These are phyloP conservation scores for Pungitius pungitius DNA, from an alignment of 2,113 vertebrate species.

Conservation along the genomic window DNA sequence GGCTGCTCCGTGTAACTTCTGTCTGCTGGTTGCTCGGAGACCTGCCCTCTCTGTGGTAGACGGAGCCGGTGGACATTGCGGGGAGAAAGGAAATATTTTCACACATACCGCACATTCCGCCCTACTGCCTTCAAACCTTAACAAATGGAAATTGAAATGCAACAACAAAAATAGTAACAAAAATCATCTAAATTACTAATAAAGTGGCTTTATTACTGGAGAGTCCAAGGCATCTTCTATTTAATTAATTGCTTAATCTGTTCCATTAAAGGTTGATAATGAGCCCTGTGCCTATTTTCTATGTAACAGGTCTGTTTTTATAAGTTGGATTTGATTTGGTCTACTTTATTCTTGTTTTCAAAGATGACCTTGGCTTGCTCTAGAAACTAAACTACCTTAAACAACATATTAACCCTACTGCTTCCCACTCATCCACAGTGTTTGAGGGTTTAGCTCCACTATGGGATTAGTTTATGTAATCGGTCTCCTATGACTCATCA, in stretches of 20 bases:
- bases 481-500: slow-evolving; percentile 70
- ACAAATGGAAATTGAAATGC: not conserved
- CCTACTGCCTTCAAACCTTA: not conserved
- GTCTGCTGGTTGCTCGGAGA: not conserved
- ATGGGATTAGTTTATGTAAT: slow-evolving; percentile 72
- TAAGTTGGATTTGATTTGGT: not conserved
- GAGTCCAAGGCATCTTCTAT: not conserved
- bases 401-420: slow-evolving; percentile 64
- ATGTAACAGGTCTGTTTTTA: slow-evolving; percentile 2
- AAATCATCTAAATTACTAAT: not conserved
- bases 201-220: not conserved
- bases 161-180: no score
- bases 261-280: not conserved
- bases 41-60: not conserved
- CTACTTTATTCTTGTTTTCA: slow-evolving; percentile 24
- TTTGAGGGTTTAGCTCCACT: slow-evolving; percentile 62
- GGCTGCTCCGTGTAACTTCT: slow-evolving; percentile 23
- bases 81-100: not conserved
- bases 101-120: not conserved
- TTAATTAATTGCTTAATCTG: not conserved
- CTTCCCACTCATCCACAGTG: slow-evolving; percentile 57
- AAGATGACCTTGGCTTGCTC: slow-evolving; percentile 29
- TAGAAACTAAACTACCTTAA: slow-evolving; percentile 57
- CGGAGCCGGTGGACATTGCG: not conserved
- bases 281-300: slow-evolving; percentile 14